Percentiles rank a stretch among this genome's conserved stretches.
These are phyloP conservation scores for Umimayanthus kanabou DNA, from an alignment of 92 coral and sea anemone species.

Conservation along the genomic window DNA sequence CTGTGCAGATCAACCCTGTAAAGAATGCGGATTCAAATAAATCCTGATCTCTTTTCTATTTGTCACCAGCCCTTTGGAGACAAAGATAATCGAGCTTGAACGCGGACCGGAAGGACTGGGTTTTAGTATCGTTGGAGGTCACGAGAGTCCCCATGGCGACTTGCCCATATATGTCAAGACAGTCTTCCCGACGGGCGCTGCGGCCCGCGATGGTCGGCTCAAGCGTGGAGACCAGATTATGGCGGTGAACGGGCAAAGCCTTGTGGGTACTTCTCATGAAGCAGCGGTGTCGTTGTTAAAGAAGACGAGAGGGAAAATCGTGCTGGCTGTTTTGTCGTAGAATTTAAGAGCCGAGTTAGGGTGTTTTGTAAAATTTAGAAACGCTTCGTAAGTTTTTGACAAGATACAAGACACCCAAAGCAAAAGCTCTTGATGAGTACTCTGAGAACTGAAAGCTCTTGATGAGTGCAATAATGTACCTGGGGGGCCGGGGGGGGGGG, in stretches of 20 bases:
- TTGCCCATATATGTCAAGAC: constrained; percentile 99
- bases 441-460: too few species aligned
- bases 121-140: constrained; percentile 99
- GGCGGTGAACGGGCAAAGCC: constrained; percentile 92
- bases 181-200: constrained; percentile 99
- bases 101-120: constrained; percentile 99
- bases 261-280: constrained; percentile 93
- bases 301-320: constrained; percentile 87
- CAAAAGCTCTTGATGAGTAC: too few species aligned
- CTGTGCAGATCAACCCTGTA: background rate
- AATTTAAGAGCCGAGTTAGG: too few species aligned
- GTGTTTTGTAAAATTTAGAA: too few species aligned
- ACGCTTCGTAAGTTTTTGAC: too few species aligned
- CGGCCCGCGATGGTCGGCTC: constrained; percentile 94
- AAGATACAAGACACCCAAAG: too few species aligned
- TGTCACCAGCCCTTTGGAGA: constrained; percentile 78
- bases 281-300: constrained; percentile 90
- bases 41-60: background rate
- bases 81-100: constrained; percentile 93
- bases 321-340: constrained; percentile 72
- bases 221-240: constrained; percentile 97
- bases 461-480: too few species aligned
- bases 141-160: constrained; percentile 99
- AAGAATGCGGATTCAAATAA: background rate
- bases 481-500: too few species aligned